phyloP scores from a whole-genome alignment of 2,113 vertebrate species.

The rat (Rattus norvegicus) region GRCr8 NC_086039.1:85941001-85941500 shows the following conservation, averaged over 20 bases:
- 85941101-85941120: background rate
- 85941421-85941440: background rate
- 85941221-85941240: background rate
- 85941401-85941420: background rate
- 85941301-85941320: background rate
- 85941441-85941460: background rate
- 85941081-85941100: background rate
- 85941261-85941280: background rate
- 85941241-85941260: background rate
- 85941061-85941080: background rate
- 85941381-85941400: background rate
- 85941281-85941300: background rate
- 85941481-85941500: background rate
- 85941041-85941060: background rate
- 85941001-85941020: background rate
- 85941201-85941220: background rate
- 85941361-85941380: background rate
- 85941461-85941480: background rate
- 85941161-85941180: background rate
- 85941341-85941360: background rate
- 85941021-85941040: background rate
- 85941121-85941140: background rate
- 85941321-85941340: background rate
- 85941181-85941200: background rate
- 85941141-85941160: background rate